Base-by-base conservation (phyloP, 2,113 vertebrate genomes). In the Pandion haliaetus region DNA sequence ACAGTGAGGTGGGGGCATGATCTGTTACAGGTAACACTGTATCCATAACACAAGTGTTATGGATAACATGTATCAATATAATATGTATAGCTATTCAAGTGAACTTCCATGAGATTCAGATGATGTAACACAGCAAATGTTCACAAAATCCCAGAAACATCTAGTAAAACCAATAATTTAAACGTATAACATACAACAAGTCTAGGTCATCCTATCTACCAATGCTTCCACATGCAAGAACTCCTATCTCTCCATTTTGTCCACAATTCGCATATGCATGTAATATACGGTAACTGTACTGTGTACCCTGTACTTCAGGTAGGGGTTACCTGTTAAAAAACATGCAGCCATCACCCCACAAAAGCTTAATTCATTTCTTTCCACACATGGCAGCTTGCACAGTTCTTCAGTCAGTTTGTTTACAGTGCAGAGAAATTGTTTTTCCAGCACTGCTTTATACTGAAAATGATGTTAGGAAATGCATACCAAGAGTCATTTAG, bases 261-360 rank as follows among this genome's bases (percentile, higher is more conserved):
- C 21, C 1, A 0, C 17, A 47, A 26, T 63, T 71, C 47, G 17
- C 18, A 44, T 13, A 44, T 14, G 26, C 5, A 19, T 18, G 32
- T 62, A 71, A 83, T 12, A 38, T 4, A n/a, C 17, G 47, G 9
- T 57, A 57, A 74, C 14, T 2, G 1, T 25, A 50, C 14, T 9
- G 12, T 17, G n/a, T 24, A 78, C 14, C 10, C 10, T 0, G 0
- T 26, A 32, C 17, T 61, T 85, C 50, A 62, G 0, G 3, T 8
- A 66, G 6, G 4, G 11, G 9, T 19, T 28, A 72, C 19, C 28
- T 73, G 36, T n/a, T 49, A 69, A 87, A 84, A 84, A 84, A 61
- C 6, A 52, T 14, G 34, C 40, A 66, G 20, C 31, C 20, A 44
- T 38, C 31, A 31, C 5, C 10, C 20, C 2, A 2, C 21, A 81